Base-by-base conservation (phyloP, 2,797 vertebrate genomes). In the Melanotaenia parkinsoni region DNA sequence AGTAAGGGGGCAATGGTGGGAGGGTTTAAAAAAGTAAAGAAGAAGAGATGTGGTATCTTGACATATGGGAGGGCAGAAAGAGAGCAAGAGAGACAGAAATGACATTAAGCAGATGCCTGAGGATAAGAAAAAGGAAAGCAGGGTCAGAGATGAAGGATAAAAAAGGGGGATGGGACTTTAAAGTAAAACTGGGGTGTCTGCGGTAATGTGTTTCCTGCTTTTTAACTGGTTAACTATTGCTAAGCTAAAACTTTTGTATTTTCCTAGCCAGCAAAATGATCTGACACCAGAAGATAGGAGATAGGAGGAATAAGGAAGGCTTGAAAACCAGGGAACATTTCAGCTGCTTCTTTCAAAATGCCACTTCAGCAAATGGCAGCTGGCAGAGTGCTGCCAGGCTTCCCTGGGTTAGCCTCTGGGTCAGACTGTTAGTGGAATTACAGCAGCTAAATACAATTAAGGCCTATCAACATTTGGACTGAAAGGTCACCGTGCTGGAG, bases 391-490 rank as follows among this genome's bases (percentile, higher is more conserved):
- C 84, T 85, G 84, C 85, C 83, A 65, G 88, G 88, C 87, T 90
- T 91, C 88, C 84, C 83, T 65, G 88, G 88, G 88, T 90, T 91
- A 88, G 86, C 86, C 89, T 86, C 73, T 83, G 81, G 88, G 88
- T 90, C 88, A 86, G 88, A 83, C 83, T 70, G 86, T 86, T 80
- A 72, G 87, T 74, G 88, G 90, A 91, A 91, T 91, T 91, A 91
- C 87, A 88, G 87, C 88, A 73, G 87, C 86, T 89, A 90, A 93
- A 91, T 84, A 87, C 90, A 91, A 90, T 91, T 90, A 91, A 89
- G 86, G 80, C 86, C 87, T 74, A 86, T 90, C 86, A 89, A 90
- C 86, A 86, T 85, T 89, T 87, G 84, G 82, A 74, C 82, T 80
- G n/a, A 82, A 84, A 92, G 90, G 89, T 92, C 91, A 86, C 66